Conservation (phyloP, 2,888 invertebrate species). For the Lycophotia porphyrea region DNA sequence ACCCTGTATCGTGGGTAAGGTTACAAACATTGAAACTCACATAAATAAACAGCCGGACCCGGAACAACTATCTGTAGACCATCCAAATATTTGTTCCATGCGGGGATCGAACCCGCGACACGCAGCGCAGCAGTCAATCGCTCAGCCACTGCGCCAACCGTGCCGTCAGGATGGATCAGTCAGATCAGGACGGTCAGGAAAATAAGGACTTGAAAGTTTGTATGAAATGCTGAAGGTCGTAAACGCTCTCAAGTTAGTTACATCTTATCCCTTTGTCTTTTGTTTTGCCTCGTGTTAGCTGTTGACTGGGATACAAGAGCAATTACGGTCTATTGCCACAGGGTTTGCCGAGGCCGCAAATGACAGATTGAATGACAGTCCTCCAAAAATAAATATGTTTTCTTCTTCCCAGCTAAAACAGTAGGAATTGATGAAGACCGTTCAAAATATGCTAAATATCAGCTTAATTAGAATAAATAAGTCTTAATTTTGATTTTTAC, state of each 20-base stretch:
- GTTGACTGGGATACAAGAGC: background rate
- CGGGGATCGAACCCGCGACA: background rate
- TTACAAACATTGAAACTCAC: background rate
- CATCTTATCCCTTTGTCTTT: background rate
- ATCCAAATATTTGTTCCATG: background rate
- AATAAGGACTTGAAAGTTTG: too few relatives aligned
- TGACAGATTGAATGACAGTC: background rate
- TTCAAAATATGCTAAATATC: background rate
- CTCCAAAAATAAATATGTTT: background rate
- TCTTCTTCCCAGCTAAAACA: background rate
- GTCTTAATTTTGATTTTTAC: slow-evolving; percentile 6
- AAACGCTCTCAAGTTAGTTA: too few relatives aligned
- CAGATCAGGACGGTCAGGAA: too few relatives aligned
- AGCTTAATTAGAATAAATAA: background rate
- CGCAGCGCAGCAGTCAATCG: background rate
- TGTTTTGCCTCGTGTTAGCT: background rate
- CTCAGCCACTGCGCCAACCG: background rate
- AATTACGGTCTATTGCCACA: background rate
- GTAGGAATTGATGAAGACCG: background rate
- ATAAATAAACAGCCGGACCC: background rate
- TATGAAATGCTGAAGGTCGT: too few relatives aligned
- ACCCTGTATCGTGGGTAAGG: background rate
- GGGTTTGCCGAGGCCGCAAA: background rate
- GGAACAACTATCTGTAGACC: background rate
- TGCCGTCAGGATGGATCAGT: too few relatives aligned